Percentiles rank a stretch among this genome's conserved stretches.
Conservation (phyloP, 2,888 invertebrate species). For the Ornithoptera priamus region DNA sequence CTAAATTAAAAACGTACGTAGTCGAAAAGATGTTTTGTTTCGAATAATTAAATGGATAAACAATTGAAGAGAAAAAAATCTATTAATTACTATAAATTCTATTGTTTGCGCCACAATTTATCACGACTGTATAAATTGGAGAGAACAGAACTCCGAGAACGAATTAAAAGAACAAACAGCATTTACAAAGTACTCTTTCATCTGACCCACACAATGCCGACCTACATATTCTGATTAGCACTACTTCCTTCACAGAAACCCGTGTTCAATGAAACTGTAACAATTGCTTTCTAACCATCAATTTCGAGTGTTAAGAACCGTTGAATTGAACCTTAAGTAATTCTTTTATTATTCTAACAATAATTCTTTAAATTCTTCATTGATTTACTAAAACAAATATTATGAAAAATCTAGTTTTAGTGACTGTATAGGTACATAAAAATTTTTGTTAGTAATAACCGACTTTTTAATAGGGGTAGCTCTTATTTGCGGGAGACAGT, state of each 20-base stretch:
- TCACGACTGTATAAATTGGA: slow-evolving; percentile 56
- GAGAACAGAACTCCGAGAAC: slow-evolving; percentile 47
- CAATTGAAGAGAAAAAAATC: not conserved
- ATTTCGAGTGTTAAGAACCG: not conserved
- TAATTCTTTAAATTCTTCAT: too few relatives aligned
- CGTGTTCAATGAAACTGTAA: slow-evolving; percentile 53
- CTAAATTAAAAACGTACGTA: not conserved
- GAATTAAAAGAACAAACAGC: slow-evolving; percentile 69
- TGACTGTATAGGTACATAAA: too few relatives aligned
- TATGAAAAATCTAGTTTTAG: too few relatives aligned
- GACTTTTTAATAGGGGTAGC: too few relatives aligned
- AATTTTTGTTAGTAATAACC: too few relatives aligned
- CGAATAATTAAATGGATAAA: not conserved
- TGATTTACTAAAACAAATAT: too few relatives aligned
- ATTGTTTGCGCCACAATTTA: slow-evolving; percentile 53
- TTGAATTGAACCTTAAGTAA: too few relatives aligned
- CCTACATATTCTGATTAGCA: slow-evolving; percentile 69
- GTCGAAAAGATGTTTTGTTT: not conserved
- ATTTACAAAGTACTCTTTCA: slow-evolving; percentile 67
- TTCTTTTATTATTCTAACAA: too few relatives aligned
- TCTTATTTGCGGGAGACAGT: too few relatives aligned
- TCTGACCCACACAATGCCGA: slow-evolving; percentile 64
- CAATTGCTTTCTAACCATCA: slow-evolving; percentile 39
- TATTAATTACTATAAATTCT: slow-evolving; percentile 41
- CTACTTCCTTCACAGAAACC: slow-evolving; percentile 60